phyloP scores from a whole-genome alignment of 2,797 vertebrate genomes.

The Chromis chromis region DNA sequence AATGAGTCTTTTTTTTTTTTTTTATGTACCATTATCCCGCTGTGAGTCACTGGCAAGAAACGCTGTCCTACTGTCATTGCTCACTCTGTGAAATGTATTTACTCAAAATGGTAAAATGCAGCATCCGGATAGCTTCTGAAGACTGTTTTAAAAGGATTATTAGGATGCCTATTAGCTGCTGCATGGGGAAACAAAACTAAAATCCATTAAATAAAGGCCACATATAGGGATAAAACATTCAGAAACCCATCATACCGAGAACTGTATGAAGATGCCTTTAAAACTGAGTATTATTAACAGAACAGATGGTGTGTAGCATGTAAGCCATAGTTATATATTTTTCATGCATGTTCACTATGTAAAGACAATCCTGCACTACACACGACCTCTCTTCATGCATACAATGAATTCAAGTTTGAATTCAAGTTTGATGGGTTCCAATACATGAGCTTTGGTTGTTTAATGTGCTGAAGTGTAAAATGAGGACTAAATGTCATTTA shows the following conservation, averaged over 20 bases:
- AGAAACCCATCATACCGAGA: background rate
- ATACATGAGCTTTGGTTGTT: slow-evolving; percentile 31
- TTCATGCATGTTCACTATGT: slow-evolving; percentile 40
- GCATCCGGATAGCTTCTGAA: background rate
- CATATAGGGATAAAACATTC: background rate
- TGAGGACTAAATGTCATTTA: slow-evolving; percentile 16
- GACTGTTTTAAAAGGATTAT: slow-evolving; percentile 31
- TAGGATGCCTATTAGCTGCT: slow-evolving; percentile 30
- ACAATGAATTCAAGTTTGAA: slow-evolving; percentile 32
- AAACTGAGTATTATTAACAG: background rate
- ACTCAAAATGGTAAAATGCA: slow-evolving; percentile 19
- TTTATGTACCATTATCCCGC: slow-evolving; percentile 55
- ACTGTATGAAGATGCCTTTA: background rate
- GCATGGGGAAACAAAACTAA: background rate
- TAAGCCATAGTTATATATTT: slow-evolving; percentile 37
- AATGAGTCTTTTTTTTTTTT: slow-evolving; percentile 57
- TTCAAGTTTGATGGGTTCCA: slow-evolving; percentile 28
- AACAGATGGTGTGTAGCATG: background rate
- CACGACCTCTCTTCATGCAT: slow-evolving; percentile 55
- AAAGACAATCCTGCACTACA: slow-evolving; percentile 15
- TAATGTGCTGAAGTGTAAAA: no score
- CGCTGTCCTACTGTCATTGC: slow-evolving; percentile 21
- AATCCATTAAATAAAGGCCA: background rate
- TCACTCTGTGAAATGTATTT: slow-evolving; percentile 44
- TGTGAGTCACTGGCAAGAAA: slow-evolving; percentile 63